Evolutionary conservation across 2,888 invertebrate genomes (phyloP), one percentile per base, ranked within the genome.

Genomic region (Amphimallon solstitiale): DNA sequence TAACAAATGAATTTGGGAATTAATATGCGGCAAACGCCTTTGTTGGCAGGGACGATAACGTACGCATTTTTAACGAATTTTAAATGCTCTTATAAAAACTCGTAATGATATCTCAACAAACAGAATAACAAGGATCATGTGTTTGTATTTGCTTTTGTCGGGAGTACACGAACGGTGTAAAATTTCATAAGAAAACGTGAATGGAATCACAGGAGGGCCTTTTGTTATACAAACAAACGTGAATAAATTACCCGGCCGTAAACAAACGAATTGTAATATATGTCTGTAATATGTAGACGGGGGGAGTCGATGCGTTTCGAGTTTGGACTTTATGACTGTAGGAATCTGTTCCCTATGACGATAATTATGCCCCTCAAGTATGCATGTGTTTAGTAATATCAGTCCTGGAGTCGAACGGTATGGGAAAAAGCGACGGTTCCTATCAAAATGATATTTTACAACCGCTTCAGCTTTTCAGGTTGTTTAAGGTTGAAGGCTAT

Each of bases 211-310:
- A 49, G 38, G 48, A 49, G 34, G n/a, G 38, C 49, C 62, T 49
- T 62, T 62, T 23, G 62, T 62, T 62, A 62, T 49, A 62, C 62
- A 62, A 62, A 62, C 62, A 62, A 48, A 49, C 48, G 15, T 48
- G 62, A 48, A 62, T 62, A 62, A 62, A 49, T 62, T 62, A 62
- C 35, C 15, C 48, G 15, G 21, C 40, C 21, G 49, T 49, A 46
- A 62, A 62, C 62, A 62, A 62, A 62, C 62, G 62, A 62, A 62
- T 49, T 21, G 48, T 62, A 49, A 62, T 49, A 62, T 49, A 21
- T 48, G 35, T 48, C 49, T 49, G 49, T 21, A 15, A 54, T 10
- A 19, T 34, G 35, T 35, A 17, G 34, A 43, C 23, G 38, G 10
- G 40, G 43, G 56, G 45, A 19, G 19, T 17, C 45, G 19, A 3